phyloP scores from a whole-genome alignment of 2,797 vertebrate genomes.

The Pipistrellus pygmaeus region DNA sequence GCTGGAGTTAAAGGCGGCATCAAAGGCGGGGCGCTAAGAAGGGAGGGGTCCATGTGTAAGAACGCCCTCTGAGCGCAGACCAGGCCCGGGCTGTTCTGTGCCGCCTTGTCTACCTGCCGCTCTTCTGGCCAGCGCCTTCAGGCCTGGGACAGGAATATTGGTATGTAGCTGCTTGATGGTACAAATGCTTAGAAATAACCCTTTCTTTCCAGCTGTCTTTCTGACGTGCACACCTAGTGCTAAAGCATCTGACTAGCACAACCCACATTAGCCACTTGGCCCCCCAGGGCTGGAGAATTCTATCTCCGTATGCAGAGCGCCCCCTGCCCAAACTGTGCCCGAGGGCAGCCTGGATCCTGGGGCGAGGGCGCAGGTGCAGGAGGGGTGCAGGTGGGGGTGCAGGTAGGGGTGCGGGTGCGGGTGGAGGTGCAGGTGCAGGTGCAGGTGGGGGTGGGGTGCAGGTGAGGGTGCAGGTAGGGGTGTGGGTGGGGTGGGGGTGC shows the following conservation, averaged over 20 bases:
- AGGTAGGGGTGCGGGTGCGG: too few species aligned
- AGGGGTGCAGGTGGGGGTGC: too few species aligned
- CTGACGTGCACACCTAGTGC: neutral
- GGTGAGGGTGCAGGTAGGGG: accelerated
- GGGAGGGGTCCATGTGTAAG: neutral
- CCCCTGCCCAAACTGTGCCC: too few species aligned
- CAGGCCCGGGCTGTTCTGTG: too few species aligned
- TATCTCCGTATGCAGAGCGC: accelerated
- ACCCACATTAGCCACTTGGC: neutral
- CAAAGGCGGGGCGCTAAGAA: neutral
- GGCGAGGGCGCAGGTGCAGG: too few species aligned
- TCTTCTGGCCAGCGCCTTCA: neutral
- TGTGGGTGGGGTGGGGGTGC: too few species aligned
- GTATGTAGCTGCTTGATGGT: accelerated
- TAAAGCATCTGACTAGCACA: neutral
- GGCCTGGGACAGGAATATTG: neutral
- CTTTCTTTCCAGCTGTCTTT: neutral
- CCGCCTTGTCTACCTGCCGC: accelerated
- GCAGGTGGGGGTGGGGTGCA: too few species aligned
- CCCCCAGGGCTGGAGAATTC: neutral
- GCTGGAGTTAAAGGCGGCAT: neutral
- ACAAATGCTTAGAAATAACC: neutral
- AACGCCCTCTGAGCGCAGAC: too few species aligned
- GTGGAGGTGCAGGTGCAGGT: too few species aligned
- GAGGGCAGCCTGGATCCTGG: neutral